Base-by-base conservation (phyloP, 1,140 invertebrate species). In the Leucophenga varia region DNA sequence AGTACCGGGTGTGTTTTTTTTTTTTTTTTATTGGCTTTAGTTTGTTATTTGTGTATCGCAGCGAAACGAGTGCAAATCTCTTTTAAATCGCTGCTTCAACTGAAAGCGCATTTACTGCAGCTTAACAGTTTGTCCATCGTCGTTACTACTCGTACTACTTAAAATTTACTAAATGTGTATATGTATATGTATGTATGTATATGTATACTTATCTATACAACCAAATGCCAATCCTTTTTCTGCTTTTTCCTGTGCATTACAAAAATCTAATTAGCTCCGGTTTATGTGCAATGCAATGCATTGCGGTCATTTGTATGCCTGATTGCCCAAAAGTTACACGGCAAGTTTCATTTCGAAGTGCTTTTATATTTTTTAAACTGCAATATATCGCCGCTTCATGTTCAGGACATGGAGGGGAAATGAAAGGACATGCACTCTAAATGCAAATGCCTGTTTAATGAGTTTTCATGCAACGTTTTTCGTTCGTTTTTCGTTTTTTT, bases 381-480 rank as follows among this genome's bases (percentile, higher is more conserved):
- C n/a, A n/a, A n/a, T n/a, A n/a, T n/a, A n/a, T n/a, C n/a, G n/a
- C n/a, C n/a, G n/a, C n/a, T n/a, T n/a, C n/a, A n/a, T n/a, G n/a
- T n/a, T n/a, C n/a, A n/a, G n/a, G n/a, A n/a, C n/a, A n/a, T n/a
- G n/a, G n/a, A n/a, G n/a, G n/a, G n/a, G n/a, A n/a, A n/a, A n/a
- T n/a, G n/a, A n/a, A n/a, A n/a, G 37, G 38, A 55, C 63, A 52
- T 65, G 63, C 64, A 67, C 55, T 67, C 63, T 59, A 63, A 63
- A 67, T 59, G 63, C 53, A 67, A 67, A 67, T 67, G 56, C 59
- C 63, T 67, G 49, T 67, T 67, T 63, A 65, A 65, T 67, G 63
- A 65, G 61, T 64, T 64, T 64, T 64, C 57, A 57, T 53, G 51
- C 53, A 43, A n/a, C 52, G 54, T 30, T 43, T 42, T 7, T 34